phyloP scores from a whole-genome alignment of 2,113 vertebrate species.

The Pogonocichla stellata region DNA sequence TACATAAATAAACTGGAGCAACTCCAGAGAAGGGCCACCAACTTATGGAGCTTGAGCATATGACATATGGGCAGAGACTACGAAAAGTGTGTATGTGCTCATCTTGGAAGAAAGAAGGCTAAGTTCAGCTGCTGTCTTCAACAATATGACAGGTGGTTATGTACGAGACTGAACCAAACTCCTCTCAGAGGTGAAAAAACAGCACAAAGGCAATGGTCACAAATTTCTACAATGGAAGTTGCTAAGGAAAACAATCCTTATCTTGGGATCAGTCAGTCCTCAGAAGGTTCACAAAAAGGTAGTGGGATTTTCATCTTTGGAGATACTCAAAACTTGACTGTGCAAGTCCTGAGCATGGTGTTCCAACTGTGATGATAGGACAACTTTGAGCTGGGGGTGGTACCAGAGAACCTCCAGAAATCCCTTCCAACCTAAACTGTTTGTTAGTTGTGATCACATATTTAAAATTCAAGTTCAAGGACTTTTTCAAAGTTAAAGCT shows the following conservation, averaged over 20 bases:
- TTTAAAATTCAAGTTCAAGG: background rate
- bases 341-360: background rate
- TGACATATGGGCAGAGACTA: background rate
- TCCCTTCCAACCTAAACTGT: background rate
- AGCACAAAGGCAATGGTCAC: background rate
- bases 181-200: background rate
- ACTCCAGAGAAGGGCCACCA: background rate
- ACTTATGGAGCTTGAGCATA: background rate
- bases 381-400: background rate
- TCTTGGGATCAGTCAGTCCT: background rate
- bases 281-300: background rate
- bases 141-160: background rate
- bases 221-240: background rate
- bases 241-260: background rate
- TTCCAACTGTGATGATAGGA: background rate
- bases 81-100: background rate
- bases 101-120: background rate
- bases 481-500: background rate
- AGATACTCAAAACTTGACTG: background rate
- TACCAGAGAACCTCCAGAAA: background rate
- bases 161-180: background rate
- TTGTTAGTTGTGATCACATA: background rate
- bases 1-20: background rate
- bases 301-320: background rate
- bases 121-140: background rate